A percentile compares a stretch with the other conserved stretches of the same genome.
Conservation (phyloP, 2,888 invertebrate genomes). For the Lobophora halterata region DNA sequence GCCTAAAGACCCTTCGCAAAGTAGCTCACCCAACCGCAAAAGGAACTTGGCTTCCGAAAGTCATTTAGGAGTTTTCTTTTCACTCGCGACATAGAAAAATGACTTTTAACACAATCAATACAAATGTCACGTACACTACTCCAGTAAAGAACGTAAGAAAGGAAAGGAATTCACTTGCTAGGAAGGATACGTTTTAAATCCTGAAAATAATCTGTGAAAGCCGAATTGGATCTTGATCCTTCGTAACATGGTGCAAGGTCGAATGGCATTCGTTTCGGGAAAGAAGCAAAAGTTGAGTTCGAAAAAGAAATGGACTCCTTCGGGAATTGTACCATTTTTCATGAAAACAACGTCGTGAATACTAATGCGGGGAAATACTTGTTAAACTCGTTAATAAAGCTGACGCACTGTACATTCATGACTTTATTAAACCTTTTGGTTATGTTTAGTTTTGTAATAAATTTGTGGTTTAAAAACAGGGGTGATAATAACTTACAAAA, state of each 20-base stretch:
- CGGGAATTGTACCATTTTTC: constrained; percentile 60
- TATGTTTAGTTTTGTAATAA: no score
- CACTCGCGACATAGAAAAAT: constrained; percentile 36
- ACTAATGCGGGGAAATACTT: constrained; percentile 41
- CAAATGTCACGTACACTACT: constrained; percentile 34
- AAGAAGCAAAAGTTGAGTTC: constrained; percentile 33
- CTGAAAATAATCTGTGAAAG: neutral
- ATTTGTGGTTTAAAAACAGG: neutral
- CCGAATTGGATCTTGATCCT: constrained; percentile 11
- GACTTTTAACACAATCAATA: constrained; percentile 29
- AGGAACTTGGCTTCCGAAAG: constrained; percentile 43
- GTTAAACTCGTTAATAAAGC: constrained; percentile 39
- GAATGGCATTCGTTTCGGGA: constrained; percentile 8
- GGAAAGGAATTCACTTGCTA: constrained; percentile 29
- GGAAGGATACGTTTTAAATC: constrained; percentile 4
- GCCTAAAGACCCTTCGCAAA: constrained; percentile 25
- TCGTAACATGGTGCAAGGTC: constrained; percentile 25
- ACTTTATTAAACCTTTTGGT: constrained; percentile 15
- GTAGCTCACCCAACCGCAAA: constrained; percentile 35
- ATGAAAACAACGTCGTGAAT: constrained; percentile 57
- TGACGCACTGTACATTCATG: constrained; percentile 27
- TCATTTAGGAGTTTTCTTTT: constrained; percentile 44
- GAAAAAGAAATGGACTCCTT: constrained; percentile 44
- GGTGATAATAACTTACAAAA: no score
- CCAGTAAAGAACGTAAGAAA: constrained; percentile 31